Percentiles rank a stretch among this genome's conserved stretches.
Conservation (phyloP, 2,113 vertebrate species). For the Platichthys stellatus region DNA sequence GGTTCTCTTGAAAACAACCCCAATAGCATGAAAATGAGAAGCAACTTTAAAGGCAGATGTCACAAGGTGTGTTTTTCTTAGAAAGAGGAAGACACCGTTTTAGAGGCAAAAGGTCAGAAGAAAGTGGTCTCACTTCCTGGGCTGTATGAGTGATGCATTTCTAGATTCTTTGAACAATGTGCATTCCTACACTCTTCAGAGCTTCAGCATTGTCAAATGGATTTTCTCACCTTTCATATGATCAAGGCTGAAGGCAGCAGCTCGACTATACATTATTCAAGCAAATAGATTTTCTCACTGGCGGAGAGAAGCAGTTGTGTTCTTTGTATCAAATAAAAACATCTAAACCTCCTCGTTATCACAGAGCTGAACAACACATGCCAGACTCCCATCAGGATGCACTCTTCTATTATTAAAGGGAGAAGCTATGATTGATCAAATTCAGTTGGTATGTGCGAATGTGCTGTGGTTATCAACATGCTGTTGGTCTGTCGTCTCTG, state of each 20-base stretch:
- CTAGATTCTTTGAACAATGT: not conserved
- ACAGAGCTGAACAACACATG: not conserved
- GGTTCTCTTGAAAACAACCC: no score
- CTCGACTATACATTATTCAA: slow-evolving; percentile 42
- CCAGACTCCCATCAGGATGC: not conserved
- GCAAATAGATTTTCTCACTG: slow-evolving; percentile 29
- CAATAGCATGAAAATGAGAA: no score
- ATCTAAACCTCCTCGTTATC: slow-evolving; percentile 5
- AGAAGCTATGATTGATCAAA: slow-evolving; percentile 6
- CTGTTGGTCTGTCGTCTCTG: not conserved
- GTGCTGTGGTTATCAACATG: slow-evolving; percentile 14
- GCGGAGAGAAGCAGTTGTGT: slow-evolving; percentile 8
- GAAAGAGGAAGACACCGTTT: no score
- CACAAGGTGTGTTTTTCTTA: no score
- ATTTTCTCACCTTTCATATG: slow-evolving; percentile 43
- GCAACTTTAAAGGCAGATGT: no score
- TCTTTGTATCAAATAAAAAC: slow-evolving; percentile 16
- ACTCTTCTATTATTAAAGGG: slow-evolving; percentile 18
- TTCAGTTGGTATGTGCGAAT: not conserved
- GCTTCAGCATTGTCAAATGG: slow-evolving; percentile 21
- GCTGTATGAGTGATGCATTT: slow-evolving; percentile 25
- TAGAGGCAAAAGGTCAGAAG: not conserved
- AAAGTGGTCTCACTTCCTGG: not conserved
- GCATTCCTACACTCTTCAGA: slow-evolving; percentile 9
- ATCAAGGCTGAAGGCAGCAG: slow-evolving; percentile 31